These are phyloP conservation scores for Andrena trimmerana DNA, from an alignment of 2,888 invertebrate genomes.

Conservation along the genomic window DNA sequence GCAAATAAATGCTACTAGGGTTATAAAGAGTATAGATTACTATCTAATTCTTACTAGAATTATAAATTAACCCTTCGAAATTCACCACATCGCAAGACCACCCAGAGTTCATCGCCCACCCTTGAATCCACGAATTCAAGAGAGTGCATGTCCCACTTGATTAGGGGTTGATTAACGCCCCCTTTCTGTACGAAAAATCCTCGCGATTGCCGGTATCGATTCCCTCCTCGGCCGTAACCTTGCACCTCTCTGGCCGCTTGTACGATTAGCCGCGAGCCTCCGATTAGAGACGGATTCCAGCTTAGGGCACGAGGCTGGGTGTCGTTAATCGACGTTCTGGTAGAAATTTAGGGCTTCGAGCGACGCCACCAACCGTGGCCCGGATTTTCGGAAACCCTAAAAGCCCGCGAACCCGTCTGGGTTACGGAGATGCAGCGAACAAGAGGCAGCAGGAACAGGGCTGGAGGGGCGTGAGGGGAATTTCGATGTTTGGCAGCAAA, in stretches of 20 bases:
- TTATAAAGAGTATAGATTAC: background rate
- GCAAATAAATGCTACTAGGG: too few relatives aligned
- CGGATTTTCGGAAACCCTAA: conserved; percentile 60
- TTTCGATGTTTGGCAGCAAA: conserved; percentile 71
- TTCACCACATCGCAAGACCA: background rate
- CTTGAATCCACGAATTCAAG: background rate
- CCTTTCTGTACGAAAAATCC: background rate
- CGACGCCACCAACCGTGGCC: conserved; percentile 31
- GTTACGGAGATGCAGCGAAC: conserved; percentile 35
- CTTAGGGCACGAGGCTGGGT: conserved; percentile 39
- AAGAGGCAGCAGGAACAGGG: background rate
- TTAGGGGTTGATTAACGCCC: background rate
- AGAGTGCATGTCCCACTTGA: background rate
- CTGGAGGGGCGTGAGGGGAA: conserved; percentile 27
- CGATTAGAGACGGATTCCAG: conserved; percentile 42
- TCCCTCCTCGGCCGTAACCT: conserved; percentile 14
- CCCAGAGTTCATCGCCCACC: background rate
- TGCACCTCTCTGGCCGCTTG: background rate
- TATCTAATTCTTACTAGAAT: background rate
- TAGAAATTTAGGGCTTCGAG: conserved; percentile 59
- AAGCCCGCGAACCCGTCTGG: conserved; percentile 31
- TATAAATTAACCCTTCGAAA: background rate
- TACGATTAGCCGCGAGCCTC: background rate
- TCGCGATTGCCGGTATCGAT: conserved; percentile 31
- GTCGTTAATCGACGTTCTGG: conserved; percentile 53